Conservation (phyloP, 2,888 invertebrate species). For the Ptilodon capucinus region DNA sequence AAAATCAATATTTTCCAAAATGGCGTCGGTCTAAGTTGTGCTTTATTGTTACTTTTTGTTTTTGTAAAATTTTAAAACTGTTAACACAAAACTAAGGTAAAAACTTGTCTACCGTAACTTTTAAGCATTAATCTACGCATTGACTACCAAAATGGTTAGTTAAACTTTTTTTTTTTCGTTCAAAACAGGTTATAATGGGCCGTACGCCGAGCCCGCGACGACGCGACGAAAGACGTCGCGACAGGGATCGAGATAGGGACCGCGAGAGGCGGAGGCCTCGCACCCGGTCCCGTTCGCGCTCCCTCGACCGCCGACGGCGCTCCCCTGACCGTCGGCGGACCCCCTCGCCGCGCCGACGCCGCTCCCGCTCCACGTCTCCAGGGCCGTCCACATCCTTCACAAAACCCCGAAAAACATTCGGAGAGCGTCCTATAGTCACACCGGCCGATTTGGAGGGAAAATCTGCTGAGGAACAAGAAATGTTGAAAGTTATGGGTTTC, state of each 20-base stretch:
- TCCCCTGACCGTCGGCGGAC: slow-evolving; percentile 67
- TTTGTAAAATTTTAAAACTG: slow-evolving; percentile 67
- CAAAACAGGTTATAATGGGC: slow-evolving; percentile 62
- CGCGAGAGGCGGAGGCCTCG: slow-evolving; percentile 68
- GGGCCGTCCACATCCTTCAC: slow-evolving; percentile 66
- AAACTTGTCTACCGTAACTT: slow-evolving; percentile 10
- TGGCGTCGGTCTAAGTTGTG: slow-evolving; percentile 72
- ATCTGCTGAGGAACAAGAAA: slow-evolving; percentile 94
- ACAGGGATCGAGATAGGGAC: slow-evolving; percentile 66
- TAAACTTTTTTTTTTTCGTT: slow-evolving; percentile 6
- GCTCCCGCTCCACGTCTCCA: slow-evolving; percentile 64
- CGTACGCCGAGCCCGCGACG: slow-evolving; percentile 78
- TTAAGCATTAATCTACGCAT: not conserved
- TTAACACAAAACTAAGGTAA: slow-evolving; percentile 67
- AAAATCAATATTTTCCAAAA: slow-evolving; percentile 51
- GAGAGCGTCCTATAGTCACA: slow-evolving; percentile 85
- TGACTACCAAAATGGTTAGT: not conserved
- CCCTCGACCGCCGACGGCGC: slow-evolving; percentile 66
- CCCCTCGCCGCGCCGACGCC: slow-evolving; percentile 54
- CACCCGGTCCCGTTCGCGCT: slow-evolving; percentile 70
- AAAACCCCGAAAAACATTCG: slow-evolving; percentile 66
- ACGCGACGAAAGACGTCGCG: slow-evolving; percentile 65
- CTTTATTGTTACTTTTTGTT: slow-evolving; percentile 63
- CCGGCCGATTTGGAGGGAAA: slow-evolving; percentile 96
- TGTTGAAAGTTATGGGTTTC: slow-evolving; percentile 99